A percentile compares a stretch with the other conserved stretches of the same genome.
Evolutionary conservation across 1,140 invertebrate genomes (phyloP).

Genomic region (Drosophila leontia): DNA sequence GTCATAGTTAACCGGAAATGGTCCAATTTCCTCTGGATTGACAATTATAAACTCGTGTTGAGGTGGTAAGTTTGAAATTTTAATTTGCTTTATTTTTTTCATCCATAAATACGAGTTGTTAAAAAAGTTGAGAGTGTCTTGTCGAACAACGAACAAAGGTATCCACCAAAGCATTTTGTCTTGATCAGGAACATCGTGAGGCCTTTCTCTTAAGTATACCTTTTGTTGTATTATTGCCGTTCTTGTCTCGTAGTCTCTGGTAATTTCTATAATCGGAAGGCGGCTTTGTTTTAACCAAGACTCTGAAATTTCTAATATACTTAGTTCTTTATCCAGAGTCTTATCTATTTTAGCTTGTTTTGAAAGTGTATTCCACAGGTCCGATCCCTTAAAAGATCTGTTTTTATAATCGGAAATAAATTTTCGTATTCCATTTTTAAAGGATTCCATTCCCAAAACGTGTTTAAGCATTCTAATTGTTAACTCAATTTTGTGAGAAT

Average conservation of each 20-base stretch:
- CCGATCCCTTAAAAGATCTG: conserved; percentile 91
- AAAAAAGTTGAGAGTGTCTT: conserved; percentile 87
- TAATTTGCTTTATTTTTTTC: conserved; percentile 86
- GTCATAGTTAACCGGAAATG: conserved; percentile 94
- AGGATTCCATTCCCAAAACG: conserved; percentile 92
- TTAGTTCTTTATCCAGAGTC: conserved; percentile 86
- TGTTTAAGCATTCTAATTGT: conserved; percentile 96
- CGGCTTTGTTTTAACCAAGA: conserved; percentile 93
- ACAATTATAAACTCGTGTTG: conserved; percentile 89
- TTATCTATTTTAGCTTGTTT: conserved; percentile 87
- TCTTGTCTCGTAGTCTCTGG: conserved; percentile 88
- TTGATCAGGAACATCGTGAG: conserved; percentile 88
- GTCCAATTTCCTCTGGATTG: conserved; percentile 93
- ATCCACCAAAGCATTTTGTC: conserved; percentile 89
- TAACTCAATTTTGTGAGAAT: conserved; percentile 91
- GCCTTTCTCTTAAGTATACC: conserved; percentile 89
- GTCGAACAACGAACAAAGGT: conserved; percentile 87
- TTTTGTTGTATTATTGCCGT: conserved; percentile 89
- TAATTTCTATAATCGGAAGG: conserved; percentile 91
- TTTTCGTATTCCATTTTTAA: conserved; percentile 90
- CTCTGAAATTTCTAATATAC: conserved; percentile 89
- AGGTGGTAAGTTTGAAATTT: conserved; percentile 86
- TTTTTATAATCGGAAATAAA: conserved; percentile 90
- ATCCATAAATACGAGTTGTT: conserved; percentile 87
- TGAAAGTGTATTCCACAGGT: conserved; percentile 92